A percentile compares a stretch with the other conserved stretches of the same genome.
Evolutionary conservation across 2,113 vertebrate species (phyloP).

Genomic region (Sorex fumeus): DNA sequence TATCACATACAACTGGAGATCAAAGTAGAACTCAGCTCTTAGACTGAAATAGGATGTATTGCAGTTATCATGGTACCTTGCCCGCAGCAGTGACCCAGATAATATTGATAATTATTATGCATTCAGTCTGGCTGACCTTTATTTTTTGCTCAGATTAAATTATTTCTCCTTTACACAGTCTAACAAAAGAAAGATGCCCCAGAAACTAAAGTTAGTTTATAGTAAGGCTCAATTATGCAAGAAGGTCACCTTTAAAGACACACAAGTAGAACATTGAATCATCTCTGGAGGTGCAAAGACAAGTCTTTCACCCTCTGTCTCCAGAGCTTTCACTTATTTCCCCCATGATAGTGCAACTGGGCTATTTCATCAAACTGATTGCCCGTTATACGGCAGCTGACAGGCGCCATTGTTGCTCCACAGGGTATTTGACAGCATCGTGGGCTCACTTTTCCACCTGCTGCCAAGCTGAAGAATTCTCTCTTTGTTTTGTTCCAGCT

Average conservation of each 20-base stretch:
- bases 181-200: constrained; percentile 2
- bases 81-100: constrained; percentile 1
- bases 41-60: constrained; percentile 28
- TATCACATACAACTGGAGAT: constrained; percentile 30
- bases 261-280: neutral
- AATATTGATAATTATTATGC: constrained; percentile 8
- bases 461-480: constrained; percentile 52
- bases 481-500: constrained; percentile 30
- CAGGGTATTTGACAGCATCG: neutral
- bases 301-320: constrained; percentile 48
- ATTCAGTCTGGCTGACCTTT: constrained; percentile 1
- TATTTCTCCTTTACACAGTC: neutral
- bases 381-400: constrained; percentile 33
- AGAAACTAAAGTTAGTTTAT: neutral
- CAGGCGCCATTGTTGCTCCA: constrained; percentile 31
- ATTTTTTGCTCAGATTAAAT: constrained; percentile 34
- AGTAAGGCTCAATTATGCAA: neutral
- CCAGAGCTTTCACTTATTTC: neutral
- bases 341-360: neutral
- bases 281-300: constrained; percentile 40
- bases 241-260: constrained; percentile 40
- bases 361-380: constrained; percentile 1
- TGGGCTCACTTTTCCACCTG: constrained; percentile 37
- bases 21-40: neutral
- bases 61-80: neutral